Conservation (phyloP, 2,888 invertebrate genomes). For the Drosophila kambysellisi region DNA sequence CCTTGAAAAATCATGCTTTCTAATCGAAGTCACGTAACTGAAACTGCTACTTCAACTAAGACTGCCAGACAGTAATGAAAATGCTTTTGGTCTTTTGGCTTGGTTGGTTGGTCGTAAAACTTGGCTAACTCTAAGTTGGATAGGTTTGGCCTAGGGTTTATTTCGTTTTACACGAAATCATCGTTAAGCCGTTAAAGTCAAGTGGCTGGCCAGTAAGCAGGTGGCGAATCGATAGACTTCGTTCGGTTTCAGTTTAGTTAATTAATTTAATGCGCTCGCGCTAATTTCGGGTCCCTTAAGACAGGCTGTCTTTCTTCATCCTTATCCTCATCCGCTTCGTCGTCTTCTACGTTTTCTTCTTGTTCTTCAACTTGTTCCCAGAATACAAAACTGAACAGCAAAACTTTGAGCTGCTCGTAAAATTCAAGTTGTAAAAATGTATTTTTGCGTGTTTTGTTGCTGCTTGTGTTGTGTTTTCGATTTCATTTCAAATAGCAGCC, state of each 20-base stretch:
- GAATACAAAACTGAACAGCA: conserved; percentile 41
- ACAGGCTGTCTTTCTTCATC: conserved; percentile 52
- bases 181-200: conserved; percentile 44
- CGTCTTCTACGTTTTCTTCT: conserved; percentile 25
- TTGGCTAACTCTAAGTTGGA: conserved; percentile 34
- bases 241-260: conserved; percentile 71
- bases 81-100: conserved; percentile 30
- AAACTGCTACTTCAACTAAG: conserved; percentile 45
- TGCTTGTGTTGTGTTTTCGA: conserved; percentile 64
- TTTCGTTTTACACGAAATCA: conserved; percentile 10
- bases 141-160: conserved; percentile 31
- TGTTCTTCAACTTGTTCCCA: conserved; percentile 44
- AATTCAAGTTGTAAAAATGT: conserved; percentile 79
- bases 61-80: conserved; percentile 48
- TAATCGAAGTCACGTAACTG: conserved; percentile 56
- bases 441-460: conserved; percentile 40
- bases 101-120: conserved; percentile 50
- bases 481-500: conserved; percentile 72
- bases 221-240: conserved; percentile 72
- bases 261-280: conserved; percentile 79
- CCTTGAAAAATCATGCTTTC: conserved; percentile 1
- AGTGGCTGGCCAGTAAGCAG: conserved; percentile 35
- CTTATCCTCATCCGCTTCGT: background rate
- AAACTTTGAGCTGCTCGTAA: conserved; percentile 72
- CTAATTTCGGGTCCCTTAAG: conserved; percentile 66